phyloP scores from a whole-genome alignment of 23 tunicate species.

The Styela clava region DNA sequence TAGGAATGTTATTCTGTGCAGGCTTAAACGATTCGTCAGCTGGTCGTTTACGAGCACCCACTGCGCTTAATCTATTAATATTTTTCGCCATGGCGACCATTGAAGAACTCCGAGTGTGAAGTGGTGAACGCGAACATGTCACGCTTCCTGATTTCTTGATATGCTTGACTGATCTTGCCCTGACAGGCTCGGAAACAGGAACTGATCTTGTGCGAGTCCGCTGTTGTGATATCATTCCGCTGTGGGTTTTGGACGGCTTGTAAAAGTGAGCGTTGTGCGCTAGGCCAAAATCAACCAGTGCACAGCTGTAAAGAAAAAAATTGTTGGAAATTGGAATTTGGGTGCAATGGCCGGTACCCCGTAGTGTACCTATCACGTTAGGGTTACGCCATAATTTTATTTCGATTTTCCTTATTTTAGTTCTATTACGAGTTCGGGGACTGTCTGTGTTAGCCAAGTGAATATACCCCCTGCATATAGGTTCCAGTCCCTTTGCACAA shows the following conservation, averaged over 20 bases:
- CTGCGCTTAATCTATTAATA: background rate
- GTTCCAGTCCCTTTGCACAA: too few relatives aligned
- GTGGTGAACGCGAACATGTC: background rate
- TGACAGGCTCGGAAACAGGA: background rate
- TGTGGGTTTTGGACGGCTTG: background rate
- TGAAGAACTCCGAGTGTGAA: constrained; percentile 2
- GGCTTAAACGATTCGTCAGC: background rate
- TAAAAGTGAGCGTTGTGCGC: constrained; percentile 38
- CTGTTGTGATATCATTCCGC: background rate
- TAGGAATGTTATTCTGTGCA: background rate
- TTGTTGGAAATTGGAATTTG: too few relatives aligned
- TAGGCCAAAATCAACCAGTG: constrained; percentile 84
- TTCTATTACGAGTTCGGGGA: too few relatives aligned
- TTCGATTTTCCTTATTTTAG: too few relatives aligned
- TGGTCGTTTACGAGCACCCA: constrained; percentile 6
- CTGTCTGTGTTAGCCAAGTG: too few relatives aligned
- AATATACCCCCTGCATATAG: too few relatives aligned
- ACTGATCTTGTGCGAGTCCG: background rate
- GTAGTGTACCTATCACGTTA: too few relatives aligned
- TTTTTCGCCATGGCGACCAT: constrained; percentile 34
- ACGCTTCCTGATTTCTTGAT: constrained; percentile 1
- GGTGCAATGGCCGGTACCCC: too few relatives aligned
- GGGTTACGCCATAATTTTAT: too few relatives aligned
- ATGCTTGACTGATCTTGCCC: background rate
- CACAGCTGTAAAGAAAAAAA: constrained; percentile 42